Evolutionary conservation across 2,797 vertebrate genomes (phyloP).

Genomic region (Oreochromis grahami): DNA sequence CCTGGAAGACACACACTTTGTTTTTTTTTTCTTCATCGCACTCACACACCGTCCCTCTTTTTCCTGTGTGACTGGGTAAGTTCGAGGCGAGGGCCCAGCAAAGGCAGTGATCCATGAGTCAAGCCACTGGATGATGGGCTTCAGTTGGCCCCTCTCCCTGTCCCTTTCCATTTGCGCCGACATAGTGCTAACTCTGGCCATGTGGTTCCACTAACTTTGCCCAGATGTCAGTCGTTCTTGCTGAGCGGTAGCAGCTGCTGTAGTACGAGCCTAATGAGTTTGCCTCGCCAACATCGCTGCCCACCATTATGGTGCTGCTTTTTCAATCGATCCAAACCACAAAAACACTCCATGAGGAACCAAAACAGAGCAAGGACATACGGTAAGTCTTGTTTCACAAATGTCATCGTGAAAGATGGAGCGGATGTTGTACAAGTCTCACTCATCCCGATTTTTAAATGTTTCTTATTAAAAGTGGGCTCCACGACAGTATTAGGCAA

Average conservation of each 20-base stretch:
- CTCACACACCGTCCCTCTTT: neutral
- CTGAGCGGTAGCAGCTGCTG: conserved; percentile 71
- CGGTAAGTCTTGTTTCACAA: conserved; percentile 1
- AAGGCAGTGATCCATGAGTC: conserved; percentile 42
- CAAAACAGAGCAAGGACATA: conserved; percentile 1
- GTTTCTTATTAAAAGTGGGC: neutral
- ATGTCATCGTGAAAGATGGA: neutral
- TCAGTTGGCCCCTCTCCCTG: conserved; percentile 37
- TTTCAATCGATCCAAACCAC: conserved; percentile 40
- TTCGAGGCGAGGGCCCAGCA: conserved; percentile 3
- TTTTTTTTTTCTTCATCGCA: neutral
- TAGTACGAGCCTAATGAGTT: conserved; percentile 54
- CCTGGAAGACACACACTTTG: neutral
- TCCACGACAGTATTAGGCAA: neutral
- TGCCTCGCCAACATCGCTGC: conserved; percentile 42
- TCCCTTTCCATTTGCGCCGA: conserved; percentile 32
- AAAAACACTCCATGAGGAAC: conserved; percentile 25
- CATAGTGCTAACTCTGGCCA: conserved; percentile 55
- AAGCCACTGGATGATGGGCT: conserved; percentile 23
- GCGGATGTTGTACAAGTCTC: conserved; percentile 23
- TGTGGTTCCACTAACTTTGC: conserved; percentile 65
- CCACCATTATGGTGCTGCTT: conserved; percentile 34
- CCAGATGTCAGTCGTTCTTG: conserved; percentile 60
- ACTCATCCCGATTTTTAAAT: conserved; percentile 19
- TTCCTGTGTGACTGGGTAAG: conserved; percentile 8